Evolutionary conservation across 1,140 invertebrate genomes (phyloP).

Genomic region (Ruditapes philippinarum): DNA sequence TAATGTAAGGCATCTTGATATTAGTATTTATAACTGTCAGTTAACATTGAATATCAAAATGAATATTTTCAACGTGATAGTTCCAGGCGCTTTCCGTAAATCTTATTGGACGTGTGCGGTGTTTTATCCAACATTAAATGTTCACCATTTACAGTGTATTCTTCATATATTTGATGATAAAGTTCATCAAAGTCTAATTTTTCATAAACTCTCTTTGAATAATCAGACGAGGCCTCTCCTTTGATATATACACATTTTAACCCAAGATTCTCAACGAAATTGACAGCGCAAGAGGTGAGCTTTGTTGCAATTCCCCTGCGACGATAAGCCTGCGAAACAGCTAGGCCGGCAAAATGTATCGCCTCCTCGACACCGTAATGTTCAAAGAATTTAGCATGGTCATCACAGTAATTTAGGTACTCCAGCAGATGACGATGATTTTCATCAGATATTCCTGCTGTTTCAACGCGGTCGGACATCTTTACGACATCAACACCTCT

Average conservation of each 20-base stretch:
- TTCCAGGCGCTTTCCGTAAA: background rate
- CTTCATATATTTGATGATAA: background rate
- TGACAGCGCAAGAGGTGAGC: background rate
- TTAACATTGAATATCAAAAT: too few relatives aligned
- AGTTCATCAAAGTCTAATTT: slow-evolving; percentile 47
- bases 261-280: background rate
- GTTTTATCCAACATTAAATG: background rate
- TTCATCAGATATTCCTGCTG: background rate
- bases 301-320: background rate
- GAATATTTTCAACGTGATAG: too few relatives aligned
- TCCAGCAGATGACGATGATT: background rate
- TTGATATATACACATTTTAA: background rate
- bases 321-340: background rate
- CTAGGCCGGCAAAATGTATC: background rate
- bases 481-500: background rate
- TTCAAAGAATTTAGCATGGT: background rate
- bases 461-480: too few relatives aligned
- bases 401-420: background rate
- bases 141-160: background rate
- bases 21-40: too few relatives aligned
- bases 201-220: background rate
- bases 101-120: background rate
- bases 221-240: background rate
- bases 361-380: background rate
- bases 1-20: too few relatives aligned